These are phyloP conservation scores for Cryptocephalus primarius DNA, from an alignment of 2,888 invertebrate species.

Conservation along the genomic window DNA sequence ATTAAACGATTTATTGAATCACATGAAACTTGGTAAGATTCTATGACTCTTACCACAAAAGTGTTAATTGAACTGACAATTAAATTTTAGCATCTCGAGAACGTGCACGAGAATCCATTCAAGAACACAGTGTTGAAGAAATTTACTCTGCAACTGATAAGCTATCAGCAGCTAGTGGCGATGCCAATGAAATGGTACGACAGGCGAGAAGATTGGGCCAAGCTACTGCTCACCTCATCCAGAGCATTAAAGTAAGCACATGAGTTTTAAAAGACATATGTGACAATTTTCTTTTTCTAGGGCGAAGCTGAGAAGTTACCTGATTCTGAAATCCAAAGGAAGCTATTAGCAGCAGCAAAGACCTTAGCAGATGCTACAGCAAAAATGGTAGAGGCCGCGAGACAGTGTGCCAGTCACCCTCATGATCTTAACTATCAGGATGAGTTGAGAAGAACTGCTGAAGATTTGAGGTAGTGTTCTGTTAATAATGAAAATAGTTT, in stretches of 20 bases:
- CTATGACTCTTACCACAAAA: neutral
- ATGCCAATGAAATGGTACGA: slow-evolving; percentile 88
- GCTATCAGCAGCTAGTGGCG: slow-evolving; percentile 72
- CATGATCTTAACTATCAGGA: slow-evolving; percentile 73
- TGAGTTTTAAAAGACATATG: neutral
- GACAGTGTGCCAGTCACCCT: slow-evolving; percentile 79
- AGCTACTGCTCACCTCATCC: slow-evolving; percentile 88
- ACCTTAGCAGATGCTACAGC: slow-evolving; percentile 93
- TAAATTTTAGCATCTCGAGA: slow-evolving; percentile 42
- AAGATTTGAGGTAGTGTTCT: slow-evolving; percentile 53
- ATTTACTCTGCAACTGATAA: slow-evolving; percentile 85
- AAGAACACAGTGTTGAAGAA: slow-evolving; percentile 74
- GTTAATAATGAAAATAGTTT: neutral
- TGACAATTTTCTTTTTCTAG: neutral
- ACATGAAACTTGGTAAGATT: slow-evolving; percentile 61
- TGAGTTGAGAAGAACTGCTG: slow-evolving; percentile 77
- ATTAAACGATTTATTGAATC: slow-evolving; percentile 78
- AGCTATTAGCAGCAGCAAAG: slow-evolving; percentile 89
- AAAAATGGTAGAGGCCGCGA: slow-evolving; percentile 86
- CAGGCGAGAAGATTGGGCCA: slow-evolving; percentile 86
- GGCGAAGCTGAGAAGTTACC: slow-evolving; percentile 85
- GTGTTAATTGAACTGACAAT: too few relatives aligned
- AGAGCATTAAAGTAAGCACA: slow-evolving; percentile 62
- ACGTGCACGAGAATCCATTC: slow-evolving; percentile 51
- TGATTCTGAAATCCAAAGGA: slow-evolving; percentile 72